These are phyloP conservation scores for Malacoraja senta DNA, from an alignment of 2,797 vertebrate genomes.

Conservation along the genomic window DNA sequence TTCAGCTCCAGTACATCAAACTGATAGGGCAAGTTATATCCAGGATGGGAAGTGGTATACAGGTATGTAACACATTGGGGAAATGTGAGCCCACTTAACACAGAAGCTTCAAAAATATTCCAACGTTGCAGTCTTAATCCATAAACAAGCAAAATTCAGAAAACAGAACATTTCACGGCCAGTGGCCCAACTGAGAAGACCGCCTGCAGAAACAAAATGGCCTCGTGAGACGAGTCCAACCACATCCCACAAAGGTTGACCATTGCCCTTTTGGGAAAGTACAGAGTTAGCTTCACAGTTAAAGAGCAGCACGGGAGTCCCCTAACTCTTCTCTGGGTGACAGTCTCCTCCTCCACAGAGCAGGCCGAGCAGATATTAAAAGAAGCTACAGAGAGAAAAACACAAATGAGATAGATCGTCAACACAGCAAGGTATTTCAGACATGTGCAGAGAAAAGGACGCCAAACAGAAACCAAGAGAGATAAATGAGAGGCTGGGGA, in stretches of 20 bases:
- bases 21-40: not conserved
- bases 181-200: not conserved
- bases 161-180: not conserved
- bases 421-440: slow-evolving; percentile 54
- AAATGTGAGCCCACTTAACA: not conserved
- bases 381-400: slow-evolving; percentile 81
- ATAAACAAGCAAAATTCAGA: slow-evolving; percentile 23
- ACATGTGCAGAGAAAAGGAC: not conserved
- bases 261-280: slow-evolving; percentile 58
- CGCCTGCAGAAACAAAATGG: slow-evolving; percentile 27
- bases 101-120: slow-evolving; percentile 4
- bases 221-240: slow-evolving; percentile 43
- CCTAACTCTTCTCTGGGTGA: slow-evolving; percentile 82
- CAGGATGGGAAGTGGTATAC: not conserved
- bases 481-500: not conserved
- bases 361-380: slow-evolving; percentile 90
- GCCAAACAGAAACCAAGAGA: not conserved
- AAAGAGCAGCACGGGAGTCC: slow-evolving; percentile 55
- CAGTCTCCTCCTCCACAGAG: slow-evolving; percentile 82
- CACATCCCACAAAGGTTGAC: slow-evolving; percentile 62
- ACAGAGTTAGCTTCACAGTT: slow-evolving; percentile 59
- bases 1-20: not conserved
- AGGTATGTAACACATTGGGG: not conserved
- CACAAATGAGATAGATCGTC: slow-evolving; percentile 72
- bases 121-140: not conserved